phyloP scores from a whole-genome alignment of 2,797 vertebrate species.

The Acanthiza pusilla region DNA sequence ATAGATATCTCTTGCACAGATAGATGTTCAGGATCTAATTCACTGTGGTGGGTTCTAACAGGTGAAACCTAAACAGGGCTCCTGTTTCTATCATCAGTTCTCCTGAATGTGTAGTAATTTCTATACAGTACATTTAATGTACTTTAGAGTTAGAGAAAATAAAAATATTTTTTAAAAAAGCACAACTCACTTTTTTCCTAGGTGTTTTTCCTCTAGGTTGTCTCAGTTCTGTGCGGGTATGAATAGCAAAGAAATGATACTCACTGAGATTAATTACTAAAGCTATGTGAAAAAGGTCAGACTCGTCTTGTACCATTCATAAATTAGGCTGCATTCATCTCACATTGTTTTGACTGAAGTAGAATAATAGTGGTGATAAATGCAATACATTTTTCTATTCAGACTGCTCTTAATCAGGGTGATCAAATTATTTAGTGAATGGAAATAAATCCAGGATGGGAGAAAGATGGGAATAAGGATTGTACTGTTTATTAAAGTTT shows the following conservation, averaged over 20 bases:
- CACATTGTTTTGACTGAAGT: neutral
- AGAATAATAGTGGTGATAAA: neutral
- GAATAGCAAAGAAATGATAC: neutral
- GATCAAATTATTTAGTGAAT: neutral
- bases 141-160: neutral
- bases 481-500: neutral
- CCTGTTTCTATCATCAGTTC: neutral
- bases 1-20: neutral
- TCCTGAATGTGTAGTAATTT: neutral
- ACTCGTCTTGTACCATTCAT: neutral
- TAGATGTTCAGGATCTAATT: neutral
- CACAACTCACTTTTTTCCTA: neutral
- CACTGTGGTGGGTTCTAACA: neutral
- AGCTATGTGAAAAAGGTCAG: neutral
- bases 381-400: neutral
- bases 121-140: neutral
- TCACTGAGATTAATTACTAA: neutral
- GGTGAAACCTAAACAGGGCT: neutral
- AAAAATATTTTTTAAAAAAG: neutral
- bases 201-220: neutral
- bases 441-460: neutral
- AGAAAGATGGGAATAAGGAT: neutral
- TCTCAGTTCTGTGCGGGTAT: neutral
- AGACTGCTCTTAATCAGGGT: neutral
- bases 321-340: neutral